Evolutionary conservation across 2,113 vertebrate species (phyloP).

Genomic region (Arizona elegans): DNA sequence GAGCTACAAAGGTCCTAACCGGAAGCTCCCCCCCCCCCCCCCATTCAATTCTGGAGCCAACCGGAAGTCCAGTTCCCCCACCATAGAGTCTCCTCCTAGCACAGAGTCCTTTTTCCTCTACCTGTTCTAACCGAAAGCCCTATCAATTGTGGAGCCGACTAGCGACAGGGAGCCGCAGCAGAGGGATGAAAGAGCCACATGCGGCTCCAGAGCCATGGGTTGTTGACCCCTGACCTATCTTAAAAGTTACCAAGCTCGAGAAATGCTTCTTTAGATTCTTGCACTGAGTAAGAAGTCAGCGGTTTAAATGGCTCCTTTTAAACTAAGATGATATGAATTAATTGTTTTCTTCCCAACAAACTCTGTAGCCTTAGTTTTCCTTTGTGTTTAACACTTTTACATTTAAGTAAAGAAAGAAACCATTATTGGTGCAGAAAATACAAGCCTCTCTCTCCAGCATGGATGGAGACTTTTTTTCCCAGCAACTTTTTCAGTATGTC

Average conservation of each 20-base stretch:
- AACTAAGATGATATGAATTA: not conserved
- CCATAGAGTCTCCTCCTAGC: too few relatives aligned
- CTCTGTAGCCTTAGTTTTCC: not conserved
- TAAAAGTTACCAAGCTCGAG: not conserved
- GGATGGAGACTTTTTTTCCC: not conserved
- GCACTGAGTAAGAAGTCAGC: not conserved
- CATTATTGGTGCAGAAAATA: not conserved
- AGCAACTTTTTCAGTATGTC: not conserved
- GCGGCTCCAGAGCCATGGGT: too few relatives aligned
- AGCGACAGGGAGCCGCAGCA: too few relatives aligned
- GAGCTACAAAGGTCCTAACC: too few relatives aligned
- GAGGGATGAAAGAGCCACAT: too few relatives aligned
- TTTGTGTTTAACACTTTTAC: not conserved
- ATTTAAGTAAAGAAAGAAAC: not conserved
- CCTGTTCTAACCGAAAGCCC: too few relatives aligned
- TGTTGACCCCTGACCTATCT: not conserved
- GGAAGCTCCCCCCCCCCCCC: too few relatives aligned
- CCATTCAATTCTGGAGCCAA: too few relatives aligned
- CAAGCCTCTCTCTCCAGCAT: not conserved
- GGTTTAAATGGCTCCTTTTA: not conserved
- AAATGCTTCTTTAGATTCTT: not conserved
- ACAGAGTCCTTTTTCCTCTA: too few relatives aligned
- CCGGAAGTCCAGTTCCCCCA: too few relatives aligned
- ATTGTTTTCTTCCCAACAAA: not conserved
- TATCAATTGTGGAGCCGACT: too few relatives aligned